Evolutionary conservation across 2,888 invertebrate species (phyloP).

Genomic region (Andrena hattorfiana): DNA sequence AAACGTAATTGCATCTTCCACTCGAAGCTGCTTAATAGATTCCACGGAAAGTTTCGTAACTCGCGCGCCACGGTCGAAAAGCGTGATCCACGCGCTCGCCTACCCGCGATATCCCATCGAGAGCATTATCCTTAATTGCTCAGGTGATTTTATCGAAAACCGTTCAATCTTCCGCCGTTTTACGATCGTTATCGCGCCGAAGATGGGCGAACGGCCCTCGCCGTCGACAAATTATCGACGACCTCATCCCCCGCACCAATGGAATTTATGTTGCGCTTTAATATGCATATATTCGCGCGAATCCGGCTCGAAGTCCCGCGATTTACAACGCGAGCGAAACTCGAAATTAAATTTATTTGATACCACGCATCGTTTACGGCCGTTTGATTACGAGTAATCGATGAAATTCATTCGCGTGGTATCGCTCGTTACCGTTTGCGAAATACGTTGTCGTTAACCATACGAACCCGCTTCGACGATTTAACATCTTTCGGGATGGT

Average conservation of each 20-base stretch:
- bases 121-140: background rate
- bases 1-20: conserved; percentile 52
- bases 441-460: background rate
- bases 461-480: too few relatives aligned
- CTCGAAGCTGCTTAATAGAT: conserved; percentile 30
- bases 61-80: background rate
- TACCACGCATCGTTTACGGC: background rate
- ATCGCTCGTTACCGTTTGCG: background rate
- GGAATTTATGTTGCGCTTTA: conserved; percentile 9
- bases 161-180: conserved; percentile 21
- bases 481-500: too few relatives aligned
- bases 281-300: background rate
- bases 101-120: background rate
- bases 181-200: conserved; percentile 8
- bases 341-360: conserved; percentile 2
- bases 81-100: background rate
- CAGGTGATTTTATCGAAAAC: conserved; percentile 12
- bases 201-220: background rate
- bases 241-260: background rate
- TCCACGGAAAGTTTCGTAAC: conserved; percentile 35
- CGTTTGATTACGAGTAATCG: conserved; percentile 10
- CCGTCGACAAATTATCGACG: conserved; percentile 2
- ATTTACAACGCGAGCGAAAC: background rate
- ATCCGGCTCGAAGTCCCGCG: too few relatives aligned
- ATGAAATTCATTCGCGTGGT: conserved; percentile 8